Evolutionary conservation across 2,888 invertebrate species (phyloP), one percentile per base, ranked within the genome.

Genomic region (Crioceris asparagi): DNA sequence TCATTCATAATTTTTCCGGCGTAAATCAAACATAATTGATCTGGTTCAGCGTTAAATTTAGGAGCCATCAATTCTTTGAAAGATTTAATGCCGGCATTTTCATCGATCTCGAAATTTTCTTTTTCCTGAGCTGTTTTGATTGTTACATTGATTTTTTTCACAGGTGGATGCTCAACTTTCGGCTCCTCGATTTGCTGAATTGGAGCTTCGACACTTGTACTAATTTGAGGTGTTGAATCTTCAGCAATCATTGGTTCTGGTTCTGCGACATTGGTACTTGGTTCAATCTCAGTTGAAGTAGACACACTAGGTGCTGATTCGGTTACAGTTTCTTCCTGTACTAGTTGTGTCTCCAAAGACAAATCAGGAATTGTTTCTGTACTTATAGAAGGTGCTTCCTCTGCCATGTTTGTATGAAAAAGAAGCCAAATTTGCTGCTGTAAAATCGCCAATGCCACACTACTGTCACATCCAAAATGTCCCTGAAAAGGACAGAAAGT

Each of bases 1-100:
- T 97, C 96, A 66, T 96, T 96, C 79, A 97, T 81, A 45, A 97
- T 97, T 75, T 97, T 97, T 38, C 97, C 97, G 63, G 94, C 94
- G 69, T 96, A 97, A 61, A 97, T 97, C 40, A 97, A 73, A 65
- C 93, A 93, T 54, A 97, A 68, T 60, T 90, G 88, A 53, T 92
- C 93, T 11, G 82, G 73, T 54, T 87, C 82, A 3, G 87, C 78
- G 58, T 77, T 78, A 65, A 93, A 94, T 64, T 84, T 83, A 52
- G 84, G 75, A 23, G 86, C 77, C 42, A 92, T 79, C 52, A 78
- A 71, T 57, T 81, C 79, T 67, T 90, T 88, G 56, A 94, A 80
- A 67, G 88, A 83, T 73, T 87, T 88, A 54, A 94, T 83, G 57
- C 79, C 77, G 52, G 85, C 81, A 74, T 86, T 77, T 62, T 81